These are phyloP conservation scores for Andricus quercusramuli DNA, from an alignment of 2,888 invertebrate genomes.

Conservation along the genomic window DNA sequence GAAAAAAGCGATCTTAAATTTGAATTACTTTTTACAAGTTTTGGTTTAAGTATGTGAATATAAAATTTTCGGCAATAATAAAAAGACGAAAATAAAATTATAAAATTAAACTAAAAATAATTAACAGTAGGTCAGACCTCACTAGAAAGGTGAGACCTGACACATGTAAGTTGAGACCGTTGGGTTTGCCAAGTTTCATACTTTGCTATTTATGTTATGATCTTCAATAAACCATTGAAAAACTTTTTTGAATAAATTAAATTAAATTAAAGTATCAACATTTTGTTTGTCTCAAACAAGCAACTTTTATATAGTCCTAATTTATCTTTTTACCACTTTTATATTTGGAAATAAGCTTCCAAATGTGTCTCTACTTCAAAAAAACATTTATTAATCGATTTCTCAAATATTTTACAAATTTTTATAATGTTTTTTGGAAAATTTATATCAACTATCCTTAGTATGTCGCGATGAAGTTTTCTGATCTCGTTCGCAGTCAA, in stretches of 20 bases:
- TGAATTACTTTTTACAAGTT: no score
- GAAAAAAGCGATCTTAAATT: no score
- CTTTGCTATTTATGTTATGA: slow-evolving; percentile 3
- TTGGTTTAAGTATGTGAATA: no score
- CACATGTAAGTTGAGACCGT: slow-evolving; percentile 17
- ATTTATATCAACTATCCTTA: not conserved
- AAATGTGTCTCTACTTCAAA: not conserved
- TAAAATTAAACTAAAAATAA: slow-evolving; percentile 38
- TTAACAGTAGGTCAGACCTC: slow-evolving; percentile 10
- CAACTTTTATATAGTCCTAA: no score
- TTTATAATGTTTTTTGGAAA: not conserved
- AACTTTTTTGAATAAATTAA: no score
- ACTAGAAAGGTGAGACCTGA: not conserved
- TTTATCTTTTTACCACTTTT: no score
- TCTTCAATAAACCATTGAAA: no score
- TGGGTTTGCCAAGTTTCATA: slow-evolving; percentile 4
- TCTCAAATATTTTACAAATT: not conserved
- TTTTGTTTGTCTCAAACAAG: no score
- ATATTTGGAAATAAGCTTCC: no score
- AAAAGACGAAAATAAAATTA: slow-evolving; percentile 4
- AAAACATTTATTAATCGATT: not conserved
- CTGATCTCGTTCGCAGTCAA: slow-evolving; percentile 20
- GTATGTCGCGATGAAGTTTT: slow-evolving; percentile 18
- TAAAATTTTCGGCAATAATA: not conserved
- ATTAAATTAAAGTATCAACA: no score